These are phyloP conservation scores for Tanytarsus gracilentus DNA, from an alignment of 2,888 invertebrate genomes.

Conservation along the genomic window DNA sequence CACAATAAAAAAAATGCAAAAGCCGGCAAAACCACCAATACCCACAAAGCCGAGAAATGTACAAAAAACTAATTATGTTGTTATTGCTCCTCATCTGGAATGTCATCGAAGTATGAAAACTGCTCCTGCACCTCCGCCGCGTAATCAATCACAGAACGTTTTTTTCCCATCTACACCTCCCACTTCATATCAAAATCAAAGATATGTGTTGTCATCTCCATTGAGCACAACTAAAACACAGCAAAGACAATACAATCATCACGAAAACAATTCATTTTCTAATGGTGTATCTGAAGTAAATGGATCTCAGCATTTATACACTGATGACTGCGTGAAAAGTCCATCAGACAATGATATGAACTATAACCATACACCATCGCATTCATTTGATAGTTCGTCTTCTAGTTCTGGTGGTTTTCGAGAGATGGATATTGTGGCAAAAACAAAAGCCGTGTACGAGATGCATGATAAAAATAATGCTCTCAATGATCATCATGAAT, in stretches of 20 bases:
- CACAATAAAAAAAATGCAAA: neutral
- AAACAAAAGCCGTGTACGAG: slow-evolving; percentile 23
- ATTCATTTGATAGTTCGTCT: slow-evolving; percentile 25
- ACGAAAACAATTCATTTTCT: neutral
- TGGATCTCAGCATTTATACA: too few relatives aligned
- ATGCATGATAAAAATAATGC: neutral
- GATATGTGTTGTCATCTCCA: too few relatives aligned
- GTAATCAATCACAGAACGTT: too few relatives aligned
- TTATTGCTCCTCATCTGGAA: too few relatives aligned
- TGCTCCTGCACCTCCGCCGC: neutral
- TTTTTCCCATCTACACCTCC: too few relatives aligned
- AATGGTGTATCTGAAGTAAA: too few relatives aligned
- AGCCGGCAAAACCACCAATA: slow-evolving; percentile 12
- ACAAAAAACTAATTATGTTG: slow-evolving; percentile 13
- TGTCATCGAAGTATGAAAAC: too few relatives aligned
- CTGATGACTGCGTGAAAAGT: slow-evolving; percentile 42
- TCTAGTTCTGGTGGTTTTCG: slow-evolving; percentile 27
- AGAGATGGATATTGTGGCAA: slow-evolving; percentile 8
- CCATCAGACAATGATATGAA: slow-evolving; percentile 2
- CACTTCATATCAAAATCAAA: too few relatives aligned
- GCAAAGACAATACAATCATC: neutral
- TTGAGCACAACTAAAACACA: too few relatives aligned
- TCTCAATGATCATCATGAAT: neutral
- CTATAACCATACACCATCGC: slow-evolving; percentile 23
- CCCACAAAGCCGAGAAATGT: slow-evolving; percentile 10